Conservation (phyloP, 1,140 invertebrate genomes). For the Pseudomyrmex pallidus region DNA sequence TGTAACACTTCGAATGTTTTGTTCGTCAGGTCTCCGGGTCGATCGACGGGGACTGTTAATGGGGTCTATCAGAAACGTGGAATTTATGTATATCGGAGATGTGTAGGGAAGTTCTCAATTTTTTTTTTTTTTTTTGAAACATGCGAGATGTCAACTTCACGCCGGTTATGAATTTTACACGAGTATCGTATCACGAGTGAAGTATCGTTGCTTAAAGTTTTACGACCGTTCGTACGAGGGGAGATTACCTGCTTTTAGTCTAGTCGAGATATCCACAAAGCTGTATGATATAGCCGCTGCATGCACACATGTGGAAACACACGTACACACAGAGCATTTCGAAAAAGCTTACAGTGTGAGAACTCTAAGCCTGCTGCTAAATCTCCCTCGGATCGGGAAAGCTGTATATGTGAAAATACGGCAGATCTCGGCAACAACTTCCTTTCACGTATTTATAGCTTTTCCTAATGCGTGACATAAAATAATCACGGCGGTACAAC, state of each 20-base stretch:
- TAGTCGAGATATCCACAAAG: constrained; percentile 25
- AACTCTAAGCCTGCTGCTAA: constrained; percentile 34
- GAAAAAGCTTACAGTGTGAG: constrained; percentile 30
- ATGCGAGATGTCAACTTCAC: no score
- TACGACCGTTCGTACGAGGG: not conserved
- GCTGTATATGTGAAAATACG: not conserved
- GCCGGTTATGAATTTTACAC: no score
- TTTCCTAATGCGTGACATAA: not conserved
- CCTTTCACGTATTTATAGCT: not conserved
- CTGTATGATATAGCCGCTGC: constrained; percentile 3
- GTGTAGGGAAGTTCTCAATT: no score
- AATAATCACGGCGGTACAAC: constrained; percentile 24
- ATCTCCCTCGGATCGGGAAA: constrained; percentile 10
- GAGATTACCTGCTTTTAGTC: not conserved
- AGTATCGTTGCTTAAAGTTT: not conserved
- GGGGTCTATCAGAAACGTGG: no score
- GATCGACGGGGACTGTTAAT: no score
- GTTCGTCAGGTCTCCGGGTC: no score
- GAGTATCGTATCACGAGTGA: no score
- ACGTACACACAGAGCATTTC: not conserved
- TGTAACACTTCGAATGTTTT: no score
- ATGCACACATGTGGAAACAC: not conserved
- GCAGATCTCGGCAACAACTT: constrained; percentile 21
- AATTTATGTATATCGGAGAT: no score
- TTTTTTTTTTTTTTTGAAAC: no score